Percentiles rank a stretch among this genome's conserved stretches.
These are phyloP conservation scores for Sebastes nivosus DNA, from an alignment of 2,797 vertebrate genomes.

Conservation along the genomic window DNA sequence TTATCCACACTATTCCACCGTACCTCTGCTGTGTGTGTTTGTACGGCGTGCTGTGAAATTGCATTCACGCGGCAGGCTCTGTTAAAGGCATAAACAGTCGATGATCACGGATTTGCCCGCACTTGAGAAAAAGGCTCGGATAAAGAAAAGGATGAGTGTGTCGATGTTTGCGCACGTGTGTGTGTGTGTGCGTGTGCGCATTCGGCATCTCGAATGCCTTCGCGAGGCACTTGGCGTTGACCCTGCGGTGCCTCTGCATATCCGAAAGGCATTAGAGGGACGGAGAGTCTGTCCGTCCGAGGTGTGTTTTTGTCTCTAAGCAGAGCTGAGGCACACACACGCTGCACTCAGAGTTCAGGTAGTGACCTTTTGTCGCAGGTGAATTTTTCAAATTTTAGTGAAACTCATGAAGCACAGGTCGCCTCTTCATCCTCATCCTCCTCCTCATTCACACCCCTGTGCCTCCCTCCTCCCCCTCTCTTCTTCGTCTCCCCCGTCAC, in stretches of 20 bases:
- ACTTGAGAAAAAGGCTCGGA: constrained; percentile 66
- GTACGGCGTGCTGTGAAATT: constrained; percentile 46
- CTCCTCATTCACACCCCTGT: constrained; percentile 7
- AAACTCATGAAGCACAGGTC: neutral
- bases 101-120: constrained; percentile 72
- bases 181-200: constrained; percentile 38
- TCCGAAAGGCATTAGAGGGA: constrained; percentile 67
- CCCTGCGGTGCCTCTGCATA: constrained; percentile 70
- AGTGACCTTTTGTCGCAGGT: constrained; percentile 39
- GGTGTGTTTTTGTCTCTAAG: neutral
- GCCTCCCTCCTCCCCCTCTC: constrained; percentile 7
- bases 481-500: constrained; percentile 27
- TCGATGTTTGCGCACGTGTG: constrained; percentile 48
- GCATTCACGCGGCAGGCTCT: constrained; percentile 34
- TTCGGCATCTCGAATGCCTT: constrained; percentile 39
- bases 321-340: neutral
- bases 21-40: constrained; percentile 3
- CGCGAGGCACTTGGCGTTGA: constrained; percentile 65
- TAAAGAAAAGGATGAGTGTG: constrained; percentile 67
- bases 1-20: constrained; percentile 2
- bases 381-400: neutral
- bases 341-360: constrained; percentile 1
- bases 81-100: constrained; percentile 74
- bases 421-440: constrained; percentile 21
- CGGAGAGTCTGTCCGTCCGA: neutral